Base-by-base conservation (phyloP, 2,888 invertebrate species). In the Choristoneura rosaceana region DNA sequence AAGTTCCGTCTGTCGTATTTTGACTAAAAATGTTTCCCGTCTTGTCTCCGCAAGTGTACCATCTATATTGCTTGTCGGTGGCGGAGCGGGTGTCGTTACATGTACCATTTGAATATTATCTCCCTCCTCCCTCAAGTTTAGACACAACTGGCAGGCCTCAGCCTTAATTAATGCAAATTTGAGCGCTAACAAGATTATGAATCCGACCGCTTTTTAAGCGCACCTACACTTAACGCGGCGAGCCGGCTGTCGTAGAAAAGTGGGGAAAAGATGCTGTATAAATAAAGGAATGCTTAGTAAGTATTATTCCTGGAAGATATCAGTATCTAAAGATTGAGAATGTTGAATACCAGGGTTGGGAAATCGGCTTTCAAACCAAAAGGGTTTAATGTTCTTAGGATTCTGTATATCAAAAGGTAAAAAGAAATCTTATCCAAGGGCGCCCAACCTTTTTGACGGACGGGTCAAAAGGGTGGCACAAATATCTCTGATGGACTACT, bases 81-180 rank as follows among this genome's bases (percentile, higher is more conserved):
- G 85, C 85, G 87, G 79, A 87, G 88, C 87, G 89, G 87, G 87
- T 89, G 84, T 88, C 92, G 93, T 94, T 94, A 93, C 93, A 93
- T 94, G 93, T 94, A 93, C 94, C 94, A 94, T 94, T 94, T 94
- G 94, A 94, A 94, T 94, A 94, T 93, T 94, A 94, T 93, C 93
- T 92, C 60, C 77, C 68, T 62, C 64, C 70, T 70, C 70, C 77
- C 74, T 78, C 76, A 84, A 91, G 90, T 90, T 92, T 91, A 92
- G 91, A 90, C 86, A 86, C 87, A 85, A 87, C 86, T 84, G 85
- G 80, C 86, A 89, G 85, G 90, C 89, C 90, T 90, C 88, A 84
- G 78, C 89, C 90, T 93, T 94, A 94, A 94, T 94, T 93, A 94
- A 94, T 94, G 93, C 93, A 94, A 94, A 94, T 94, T 94, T 93